These are phyloP conservation scores for Drosophila mauritiana DNA, from an alignment of 1,140 invertebrate genomes.

Conservation along the genomic window DNA sequence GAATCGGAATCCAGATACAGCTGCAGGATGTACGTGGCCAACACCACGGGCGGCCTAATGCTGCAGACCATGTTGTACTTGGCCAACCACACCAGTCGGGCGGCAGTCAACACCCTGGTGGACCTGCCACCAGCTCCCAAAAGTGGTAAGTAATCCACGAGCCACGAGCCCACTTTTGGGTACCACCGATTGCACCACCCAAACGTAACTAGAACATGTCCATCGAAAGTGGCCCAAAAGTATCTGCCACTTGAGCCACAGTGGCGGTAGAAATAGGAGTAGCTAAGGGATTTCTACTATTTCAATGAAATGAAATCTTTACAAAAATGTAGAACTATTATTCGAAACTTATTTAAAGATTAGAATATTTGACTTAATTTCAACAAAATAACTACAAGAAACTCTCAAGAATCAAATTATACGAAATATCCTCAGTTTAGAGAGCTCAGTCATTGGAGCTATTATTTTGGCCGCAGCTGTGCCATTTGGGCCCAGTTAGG, in stretches of 20 bases:
- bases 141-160: slow-evolving; percentile 72
- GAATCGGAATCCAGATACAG: too few relatives aligned
- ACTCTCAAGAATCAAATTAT: not conserved
- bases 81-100: slow-evolving; percentile 80
- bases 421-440: not conserved
- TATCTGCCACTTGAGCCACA: not conserved
- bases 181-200: slow-evolving; percentile 1
- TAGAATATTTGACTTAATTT: too few relatives aligned
- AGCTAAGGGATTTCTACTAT: not conserved
- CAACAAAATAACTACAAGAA: too few relatives aligned
- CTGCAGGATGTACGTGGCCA: slow-evolving; percentile 74
- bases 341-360: not conserved
- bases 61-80: slow-evolving; percentile 83
- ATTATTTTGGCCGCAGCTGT: slow-evolving; percentile 7
- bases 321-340: not conserved
- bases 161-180: not conserved
- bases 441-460: not conserved
- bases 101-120: slow-evolving; percentile 76
- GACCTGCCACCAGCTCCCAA: slow-evolving; percentile 77
- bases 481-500: slow-evolving; percentile 3
- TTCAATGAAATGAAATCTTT: not conserved
- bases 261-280: not conserved
- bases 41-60: slow-evolving; percentile 79
- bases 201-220: not conserved
- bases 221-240: slow-evolving; percentile 1